These are phyloP conservation scores for Heliconius congener DNA, from an alignment of 1,140 invertebrate species.

Conservation along the genomic window DNA sequence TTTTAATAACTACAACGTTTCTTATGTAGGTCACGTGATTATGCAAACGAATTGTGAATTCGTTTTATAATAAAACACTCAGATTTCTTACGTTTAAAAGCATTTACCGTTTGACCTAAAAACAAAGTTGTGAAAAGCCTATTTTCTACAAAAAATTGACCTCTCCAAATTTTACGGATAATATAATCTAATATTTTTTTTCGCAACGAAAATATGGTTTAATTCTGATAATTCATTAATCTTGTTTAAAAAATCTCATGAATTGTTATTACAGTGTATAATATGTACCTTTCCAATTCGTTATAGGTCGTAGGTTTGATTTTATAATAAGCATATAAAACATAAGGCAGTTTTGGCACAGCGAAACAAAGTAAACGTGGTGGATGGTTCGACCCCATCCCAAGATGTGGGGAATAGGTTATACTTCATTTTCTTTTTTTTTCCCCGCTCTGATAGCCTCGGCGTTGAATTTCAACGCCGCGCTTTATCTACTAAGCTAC, in stretches of 20 bases:
- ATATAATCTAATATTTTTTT: constrained; percentile 4
- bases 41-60: constrained; percentile 3
- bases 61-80: constrained; percentile 3
- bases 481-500: too few relatives aligned
- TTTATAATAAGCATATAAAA: background rate
- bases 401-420: too few relatives aligned
- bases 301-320: background rate
- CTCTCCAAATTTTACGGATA: background rate
- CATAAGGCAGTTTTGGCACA: too few relatives aligned
- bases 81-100: constrained; percentile 6
- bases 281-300: background rate
- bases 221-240: background rate
- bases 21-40: constrained; percentile 9
- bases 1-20: background rate
- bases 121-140: constrained; percentile 10
- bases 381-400: too few relatives aligned
- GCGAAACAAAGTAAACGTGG: too few relatives aligned
- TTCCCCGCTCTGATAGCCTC: too few relatives aligned
- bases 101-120: constrained; percentile 14
- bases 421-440: too few relatives aligned
- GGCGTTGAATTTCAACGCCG: too few relatives aligned
- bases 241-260: background rate
- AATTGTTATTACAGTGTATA: background rate
- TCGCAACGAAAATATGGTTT: background rate
- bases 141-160: constrained; percentile 9